A percentile compares a stretch with the other conserved stretches of the same genome.
phyloP scores from a whole-genome alignment of 2,113 vertebrate species.

The Cavia porcellus region DNA sequence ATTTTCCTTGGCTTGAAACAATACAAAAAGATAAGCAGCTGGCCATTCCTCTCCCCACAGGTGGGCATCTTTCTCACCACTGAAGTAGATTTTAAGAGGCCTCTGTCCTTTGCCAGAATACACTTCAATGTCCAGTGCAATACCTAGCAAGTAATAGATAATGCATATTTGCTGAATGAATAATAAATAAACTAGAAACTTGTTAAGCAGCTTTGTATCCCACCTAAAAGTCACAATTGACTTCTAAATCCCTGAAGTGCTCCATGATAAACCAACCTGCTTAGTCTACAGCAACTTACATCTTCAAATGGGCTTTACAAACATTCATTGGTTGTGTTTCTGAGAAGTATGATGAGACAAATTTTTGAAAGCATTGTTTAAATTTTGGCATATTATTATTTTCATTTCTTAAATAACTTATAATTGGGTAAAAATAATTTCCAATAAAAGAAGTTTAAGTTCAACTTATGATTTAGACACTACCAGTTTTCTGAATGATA shows the following conservation, averaged over 20 bases:
- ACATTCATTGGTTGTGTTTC: background rate
- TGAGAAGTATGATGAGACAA: background rate
- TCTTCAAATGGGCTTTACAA: background rate
- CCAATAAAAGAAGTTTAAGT: background rate
- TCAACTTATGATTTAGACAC: background rate
- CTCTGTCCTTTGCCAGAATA: background rate
- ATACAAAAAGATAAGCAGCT: conserved; percentile 16
- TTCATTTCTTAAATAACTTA: background rate
- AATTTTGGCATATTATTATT: background rate
- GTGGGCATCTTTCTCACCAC: background rate
- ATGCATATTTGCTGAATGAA: background rate
- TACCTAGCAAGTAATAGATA: background rate
- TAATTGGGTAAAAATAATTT: background rate
- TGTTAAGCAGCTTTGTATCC: background rate
- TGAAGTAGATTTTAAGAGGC: background rate
- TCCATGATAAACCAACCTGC: background rate
- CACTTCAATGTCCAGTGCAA: background rate
- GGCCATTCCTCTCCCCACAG: background rate
- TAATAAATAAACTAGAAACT: background rate
- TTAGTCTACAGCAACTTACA: background rate
- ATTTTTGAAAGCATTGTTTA: background rate
- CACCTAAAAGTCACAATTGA: background rate
- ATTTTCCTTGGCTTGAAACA: conserved; percentile 60
- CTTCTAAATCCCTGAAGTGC: background rate
- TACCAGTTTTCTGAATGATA: background rate